phyloP scores from a whole-genome alignment of 2,797 vertebrate species.

The Ciconia nigra region DNA sequence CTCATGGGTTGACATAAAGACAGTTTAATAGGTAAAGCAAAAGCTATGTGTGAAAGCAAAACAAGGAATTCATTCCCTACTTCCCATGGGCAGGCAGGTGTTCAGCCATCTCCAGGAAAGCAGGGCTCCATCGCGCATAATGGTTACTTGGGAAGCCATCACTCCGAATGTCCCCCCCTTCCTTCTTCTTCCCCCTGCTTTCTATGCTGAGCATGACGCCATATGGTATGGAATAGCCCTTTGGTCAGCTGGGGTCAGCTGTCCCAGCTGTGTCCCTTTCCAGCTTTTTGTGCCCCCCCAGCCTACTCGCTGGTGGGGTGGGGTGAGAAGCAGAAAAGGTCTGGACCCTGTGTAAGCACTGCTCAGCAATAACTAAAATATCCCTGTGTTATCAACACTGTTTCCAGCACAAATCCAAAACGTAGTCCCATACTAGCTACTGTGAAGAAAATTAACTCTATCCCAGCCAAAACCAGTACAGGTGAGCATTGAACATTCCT shows the following conservation, averaged over 20 bases:
- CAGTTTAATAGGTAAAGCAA: background rate
- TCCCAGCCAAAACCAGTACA: background rate
- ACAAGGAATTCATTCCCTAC: background rate
- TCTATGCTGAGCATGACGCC: background rate
- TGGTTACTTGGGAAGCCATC: background rate
- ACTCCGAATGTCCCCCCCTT: background rate
- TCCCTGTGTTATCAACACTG: background rate
- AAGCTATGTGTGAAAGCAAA: background rate
- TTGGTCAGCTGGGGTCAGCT: background rate
- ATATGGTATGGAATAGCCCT: background rate
- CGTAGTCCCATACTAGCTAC: accelerated
- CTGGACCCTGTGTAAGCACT: background rate
- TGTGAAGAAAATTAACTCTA: background rate
- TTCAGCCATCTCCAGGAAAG: background rate
- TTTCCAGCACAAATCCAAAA: background rate
- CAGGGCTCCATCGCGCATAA: accelerated
- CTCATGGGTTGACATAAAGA: background rate
- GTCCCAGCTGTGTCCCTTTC: background rate
- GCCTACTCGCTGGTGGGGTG: accelerated
- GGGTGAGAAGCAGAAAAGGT: background rate
- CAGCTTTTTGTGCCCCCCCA: accelerated
- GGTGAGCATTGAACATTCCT: background rate
- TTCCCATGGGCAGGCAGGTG: background rate
- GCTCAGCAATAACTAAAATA: background rate
- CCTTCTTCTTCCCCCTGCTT: background rate